Percentiles rank a stretch among this genome's conserved stretches.
These are phyloP conservation scores for Phrynosoma blainvillii DNA, from an alignment of 2,113 vertebrate genomes.

Conservation along the genomic window DNA sequence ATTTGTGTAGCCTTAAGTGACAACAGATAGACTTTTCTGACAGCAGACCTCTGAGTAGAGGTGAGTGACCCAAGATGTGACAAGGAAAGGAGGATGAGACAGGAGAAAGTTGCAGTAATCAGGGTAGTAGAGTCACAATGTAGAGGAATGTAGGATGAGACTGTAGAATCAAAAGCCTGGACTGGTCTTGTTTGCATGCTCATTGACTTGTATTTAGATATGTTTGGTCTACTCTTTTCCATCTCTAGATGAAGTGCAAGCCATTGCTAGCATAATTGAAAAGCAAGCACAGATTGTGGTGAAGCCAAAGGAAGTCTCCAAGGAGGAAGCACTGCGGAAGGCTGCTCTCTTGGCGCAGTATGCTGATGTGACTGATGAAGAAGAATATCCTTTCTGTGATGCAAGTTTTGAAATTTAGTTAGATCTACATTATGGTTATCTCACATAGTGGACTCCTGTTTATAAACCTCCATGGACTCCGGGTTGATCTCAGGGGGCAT, in stretches of 20 bases:
- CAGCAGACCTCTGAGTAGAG: too few relatives aligned
- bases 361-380: conserved; percentile 90
- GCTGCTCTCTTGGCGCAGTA: conserved; percentile 95
- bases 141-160: too few relatives aligned
- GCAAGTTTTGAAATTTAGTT: not conserved
- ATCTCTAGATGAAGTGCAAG: conserved; percentile 86
- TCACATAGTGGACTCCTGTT: not conserved
- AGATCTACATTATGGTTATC: not conserved
- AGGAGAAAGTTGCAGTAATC: too few relatives aligned
- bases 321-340: conserved; percentile 88
- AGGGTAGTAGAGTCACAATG: too few relatives aligned
- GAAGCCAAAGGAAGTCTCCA: conserved; percentile 86
- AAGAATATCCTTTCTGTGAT: conserved; percentile 94
- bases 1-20: too few relatives aligned
- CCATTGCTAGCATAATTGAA: conserved; percentile 93
- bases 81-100: too few relatives aligned
- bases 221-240: not conserved
- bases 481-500: not conserved
- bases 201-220: not conserved
- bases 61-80: too few relatives aligned
- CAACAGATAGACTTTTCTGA: too few relatives aligned
- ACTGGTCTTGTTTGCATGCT: not conserved
- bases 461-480: not conserved
- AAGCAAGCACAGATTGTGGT: conserved; percentile 97
- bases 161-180: not conserved